Conservation (phyloP, 2,888 invertebrate species). For the Vanessa cardui region DNA sequence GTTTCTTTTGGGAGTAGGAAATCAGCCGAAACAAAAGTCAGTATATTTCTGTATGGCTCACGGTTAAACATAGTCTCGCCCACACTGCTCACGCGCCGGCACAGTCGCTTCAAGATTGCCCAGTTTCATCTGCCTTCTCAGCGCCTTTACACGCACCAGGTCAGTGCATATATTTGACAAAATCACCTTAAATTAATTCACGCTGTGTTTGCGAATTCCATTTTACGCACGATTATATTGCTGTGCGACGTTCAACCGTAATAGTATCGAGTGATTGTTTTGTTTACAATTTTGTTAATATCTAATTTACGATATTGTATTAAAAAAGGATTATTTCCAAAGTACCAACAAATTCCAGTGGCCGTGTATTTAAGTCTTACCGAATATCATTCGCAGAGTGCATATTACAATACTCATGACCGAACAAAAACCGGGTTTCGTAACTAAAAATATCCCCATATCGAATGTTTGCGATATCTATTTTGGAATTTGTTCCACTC, state of each 20-base stretch:
- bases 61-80: constrained; percentile 80
- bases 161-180: constrained; percentile 57
- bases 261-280: constrained; percentile 35
- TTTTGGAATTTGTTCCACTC: constrained; percentile 69
- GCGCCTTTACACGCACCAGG: constrained; percentile 74
- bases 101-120: constrained; percentile 53
- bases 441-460: constrained; percentile 79
- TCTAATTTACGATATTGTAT: constrained; percentile 41
- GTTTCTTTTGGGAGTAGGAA: constrained; percentile 66
- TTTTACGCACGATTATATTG: constrained; percentile 41
- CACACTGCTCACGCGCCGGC: constrained; percentile 63
- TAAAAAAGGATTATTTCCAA: constrained; percentile 43
- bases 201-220: constrained; percentile 55
- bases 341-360: constrained; percentile 32
- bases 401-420: constrained; percentile 74
- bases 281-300: constrained; percentile 37
- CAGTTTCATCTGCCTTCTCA: constrained; percentile 75
- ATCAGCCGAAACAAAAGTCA: constrained; percentile 77
- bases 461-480: constrained; percentile 81
- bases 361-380: constrained; percentile 65
- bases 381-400: constrained; percentile 65
- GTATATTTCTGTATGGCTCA: constrained; percentile 80
- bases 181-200: constrained; percentile 42
- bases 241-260: constrained; percentile 57
- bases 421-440: constrained; percentile 78